Evolutionary conservation across 2,797 vertebrate species (phyloP).

Genomic region (Otolemur crassicaudatus): DNA sequence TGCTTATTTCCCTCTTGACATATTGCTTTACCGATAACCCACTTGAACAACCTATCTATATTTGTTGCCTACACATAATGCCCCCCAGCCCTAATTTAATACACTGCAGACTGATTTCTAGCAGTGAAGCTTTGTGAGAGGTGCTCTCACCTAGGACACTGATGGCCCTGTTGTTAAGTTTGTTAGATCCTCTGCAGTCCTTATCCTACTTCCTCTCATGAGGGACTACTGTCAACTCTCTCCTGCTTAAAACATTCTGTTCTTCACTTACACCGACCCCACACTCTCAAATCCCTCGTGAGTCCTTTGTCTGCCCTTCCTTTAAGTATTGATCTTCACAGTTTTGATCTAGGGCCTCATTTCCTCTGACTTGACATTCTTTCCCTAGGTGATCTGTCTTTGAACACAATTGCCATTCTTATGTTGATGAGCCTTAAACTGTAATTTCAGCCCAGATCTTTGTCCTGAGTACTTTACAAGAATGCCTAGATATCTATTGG

Average conservation of each 20-base stretch:
- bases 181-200: not conserved
- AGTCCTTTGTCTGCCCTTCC: not conserved
- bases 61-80: not conserved
- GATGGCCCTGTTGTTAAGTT: not conserved
- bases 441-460: not conserved
- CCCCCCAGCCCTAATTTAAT: not conserved
- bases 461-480: not conserved
- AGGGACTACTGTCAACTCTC: not conserved
- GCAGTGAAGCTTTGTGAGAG: not conserved
- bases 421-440: constrained; percentile 11
- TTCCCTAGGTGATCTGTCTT: not conserved
- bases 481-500: not conserved
- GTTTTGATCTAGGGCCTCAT: not conserved
- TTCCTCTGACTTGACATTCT: not conserved
- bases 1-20: constrained; percentile 8
- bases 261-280: not conserved
- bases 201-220: not conserved
- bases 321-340: not conserved
- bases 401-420: not conserved
- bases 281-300: not conserved
- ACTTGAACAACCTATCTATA: not conserved
- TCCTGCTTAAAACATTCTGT: not conserved
- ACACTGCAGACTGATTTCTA: not conserved
- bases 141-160: not conserved
- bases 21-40: not conserved